Evolutionary conservation across 2,113 vertebrate species (phyloP), one percentile per base, ranked within the genome.

Genomic region (Bothrops jararaca): DNA sequence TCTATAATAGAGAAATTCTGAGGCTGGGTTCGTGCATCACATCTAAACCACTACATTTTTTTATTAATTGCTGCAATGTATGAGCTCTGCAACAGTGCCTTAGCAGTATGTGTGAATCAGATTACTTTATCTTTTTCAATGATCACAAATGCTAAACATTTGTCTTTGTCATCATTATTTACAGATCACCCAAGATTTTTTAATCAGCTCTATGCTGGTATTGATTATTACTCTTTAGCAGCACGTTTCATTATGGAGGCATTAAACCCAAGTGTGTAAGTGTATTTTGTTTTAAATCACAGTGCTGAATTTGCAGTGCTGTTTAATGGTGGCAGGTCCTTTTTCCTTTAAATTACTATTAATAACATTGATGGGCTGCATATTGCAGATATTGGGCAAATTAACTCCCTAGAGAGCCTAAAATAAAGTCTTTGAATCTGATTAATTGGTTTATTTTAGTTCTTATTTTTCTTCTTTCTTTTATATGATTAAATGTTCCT

Each of bases 241-340:
- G 98, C 98, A 54, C 98, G 98, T 92, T 98, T 98, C 96, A 97
- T 98, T 91, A 98, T 97, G 10, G 98, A 98, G 95, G 98, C 98
- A 11, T 93, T 99, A 89, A 98, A 99, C 92, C 98, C 98, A 92
- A 99, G 98, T 89, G 95, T 98, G 98, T 98, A 97, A 98, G 98
- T 98, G 53, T 88, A 39, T 4, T 89, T 94, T 53, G 89, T 50
- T 95, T 94, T 9, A 89, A 93, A 58, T 95, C 91, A 93, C 74
- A 45, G 53, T 91, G 24, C 24, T 1, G 0, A 93, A 13, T 34
- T 5, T 91, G 57, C 22, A 90, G 74, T 56, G 54, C 0, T n/a
- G 26, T 95, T 95, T 89, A 45, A 54, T 6, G 87, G 53, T 45
- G 90, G 45, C 29, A 91, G 5, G 0, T 29, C 53, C 50, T 89